Conservation (phyloP, 2,888 invertebrate genomes). For the Dermolepida albohirtum region DNA sequence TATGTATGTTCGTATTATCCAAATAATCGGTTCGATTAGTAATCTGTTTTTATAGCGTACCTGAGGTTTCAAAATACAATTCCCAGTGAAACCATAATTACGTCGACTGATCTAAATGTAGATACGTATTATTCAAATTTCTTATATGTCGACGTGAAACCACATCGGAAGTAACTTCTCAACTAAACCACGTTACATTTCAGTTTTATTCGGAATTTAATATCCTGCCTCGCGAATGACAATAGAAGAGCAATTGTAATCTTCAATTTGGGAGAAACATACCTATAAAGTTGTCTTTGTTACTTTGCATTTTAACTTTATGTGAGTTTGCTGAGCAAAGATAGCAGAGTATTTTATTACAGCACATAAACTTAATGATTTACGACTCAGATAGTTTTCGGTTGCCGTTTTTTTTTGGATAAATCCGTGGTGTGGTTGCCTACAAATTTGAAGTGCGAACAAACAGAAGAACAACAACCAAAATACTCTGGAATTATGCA, state of each 20-base stretch:
- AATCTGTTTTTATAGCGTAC: too few species aligned
- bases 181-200: neutral
- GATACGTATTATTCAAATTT: too few species aligned
- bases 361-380: constrained; percentile 23
- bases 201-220: constrained; percentile 9
- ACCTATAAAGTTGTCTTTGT: constrained; percentile 18
- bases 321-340: constrained; percentile 18
- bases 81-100: too few species aligned
- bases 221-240: constrained; percentile 9
- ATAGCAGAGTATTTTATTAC: constrained; percentile 25
- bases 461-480: too few species aligned
- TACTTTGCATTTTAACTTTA: constrained; percentile 29
- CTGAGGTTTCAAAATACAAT: too few species aligned
- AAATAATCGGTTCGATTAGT: too few species aligned
- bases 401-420: neutral
- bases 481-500: too few species aligned
- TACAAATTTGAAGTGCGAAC: too few species aligned
- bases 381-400: constrained; percentile 15
- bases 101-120: too few species aligned
- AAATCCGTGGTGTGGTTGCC: neutral
- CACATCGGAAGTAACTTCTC: too few species aligned
- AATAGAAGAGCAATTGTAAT: constrained; percentile 7
- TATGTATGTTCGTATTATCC: too few species aligned
- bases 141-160: too few species aligned
- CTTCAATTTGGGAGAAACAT: neutral